Evolutionary conservation across 1,140 invertebrate genomes (phyloP).

Genomic region (Drosophila eugracilis): DNA sequence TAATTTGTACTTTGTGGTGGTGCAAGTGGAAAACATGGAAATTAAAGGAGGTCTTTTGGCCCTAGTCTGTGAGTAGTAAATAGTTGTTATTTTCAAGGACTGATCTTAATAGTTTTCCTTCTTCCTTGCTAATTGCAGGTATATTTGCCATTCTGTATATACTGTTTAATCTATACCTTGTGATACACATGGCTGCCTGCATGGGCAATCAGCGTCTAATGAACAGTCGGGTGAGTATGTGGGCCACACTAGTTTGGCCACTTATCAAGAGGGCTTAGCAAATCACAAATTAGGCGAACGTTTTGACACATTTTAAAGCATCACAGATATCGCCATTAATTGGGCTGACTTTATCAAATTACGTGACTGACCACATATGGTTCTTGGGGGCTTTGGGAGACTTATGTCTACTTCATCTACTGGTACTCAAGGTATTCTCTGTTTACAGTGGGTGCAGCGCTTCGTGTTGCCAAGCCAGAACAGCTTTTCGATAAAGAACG

Average conservation of each 20-base stretch:
- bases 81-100: neutral
- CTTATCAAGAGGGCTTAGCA: constrained; percentile 30
- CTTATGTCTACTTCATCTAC: constrained; percentile 33
- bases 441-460: constrained; percentile 81
- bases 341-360: constrained; percentile 52
- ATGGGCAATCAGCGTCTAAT: constrained; percentile 87
- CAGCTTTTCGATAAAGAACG: constrained; percentile 81
- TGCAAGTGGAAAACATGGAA: constrained; percentile 86
- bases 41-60: constrained; percentile 86
- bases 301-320: constrained; percentile 29
- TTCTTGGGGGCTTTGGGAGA: constrained; percentile 36
- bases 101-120: constrained; percentile 5
- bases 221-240: constrained; percentile 78
- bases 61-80: constrained; percentile 85
- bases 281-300: constrained; percentile 56
- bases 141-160: constrained; percentile 89
- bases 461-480: constrained; percentile 82
- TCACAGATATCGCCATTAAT: constrained; percentile 31
- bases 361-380: constrained; percentile 58
- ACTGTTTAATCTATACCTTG: constrained; percentile 89
- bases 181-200: constrained; percentile 89
- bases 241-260: neutral
- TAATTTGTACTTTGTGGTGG: constrained; percentile 92
- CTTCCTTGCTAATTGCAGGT: constrained; percentile 50
- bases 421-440: constrained; percentile 43